Evolutionary conservation across 2,797 vertebrate species (phyloP).

Genomic region (Podarcis siculus): DNA sequence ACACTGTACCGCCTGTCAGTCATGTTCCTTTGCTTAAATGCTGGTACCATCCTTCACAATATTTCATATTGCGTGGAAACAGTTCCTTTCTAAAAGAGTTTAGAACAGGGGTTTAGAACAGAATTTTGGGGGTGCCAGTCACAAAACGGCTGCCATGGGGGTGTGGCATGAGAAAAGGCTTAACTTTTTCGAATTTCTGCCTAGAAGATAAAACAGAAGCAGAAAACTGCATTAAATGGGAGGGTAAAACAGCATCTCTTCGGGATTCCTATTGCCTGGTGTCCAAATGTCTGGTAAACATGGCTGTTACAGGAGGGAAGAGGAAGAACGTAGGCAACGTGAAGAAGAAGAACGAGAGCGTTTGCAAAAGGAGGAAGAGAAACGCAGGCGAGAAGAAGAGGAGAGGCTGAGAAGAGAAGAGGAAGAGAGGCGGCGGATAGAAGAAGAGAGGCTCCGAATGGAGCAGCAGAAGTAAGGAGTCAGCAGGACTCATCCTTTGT

Average conservation of each 20-base stretch:
- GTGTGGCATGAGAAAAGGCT: too few species aligned
- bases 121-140: too few species aligned
- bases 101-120: constrained; percentile 6
- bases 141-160: too few species aligned
- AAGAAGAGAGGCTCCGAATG: constrained; percentile 92
- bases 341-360: constrained; percentile 92
- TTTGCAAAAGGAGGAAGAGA: constrained; percentile 89
- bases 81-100: not conserved
- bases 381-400: constrained; percentile 88
- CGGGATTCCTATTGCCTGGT: too few species aligned
- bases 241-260: too few species aligned
- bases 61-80: not conserved
- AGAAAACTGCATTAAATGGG: too few species aligned
- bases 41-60: not conserved
- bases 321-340: constrained; percentile 88
- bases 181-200: too few species aligned
- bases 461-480: constrained; percentile 95
- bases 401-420: constrained; percentile 87
- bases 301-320: constrained; percentile 84
- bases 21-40: not conserved
- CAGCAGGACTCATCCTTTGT: not conserved
- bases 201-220: too few species aligned
- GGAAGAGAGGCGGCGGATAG: constrained; percentile 88
- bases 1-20: not conserved
- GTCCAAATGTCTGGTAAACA: constrained; percentile 46